phyloP scores from a whole-genome alignment of 1,140 invertebrate species.

The Magallana gigas region DNA sequence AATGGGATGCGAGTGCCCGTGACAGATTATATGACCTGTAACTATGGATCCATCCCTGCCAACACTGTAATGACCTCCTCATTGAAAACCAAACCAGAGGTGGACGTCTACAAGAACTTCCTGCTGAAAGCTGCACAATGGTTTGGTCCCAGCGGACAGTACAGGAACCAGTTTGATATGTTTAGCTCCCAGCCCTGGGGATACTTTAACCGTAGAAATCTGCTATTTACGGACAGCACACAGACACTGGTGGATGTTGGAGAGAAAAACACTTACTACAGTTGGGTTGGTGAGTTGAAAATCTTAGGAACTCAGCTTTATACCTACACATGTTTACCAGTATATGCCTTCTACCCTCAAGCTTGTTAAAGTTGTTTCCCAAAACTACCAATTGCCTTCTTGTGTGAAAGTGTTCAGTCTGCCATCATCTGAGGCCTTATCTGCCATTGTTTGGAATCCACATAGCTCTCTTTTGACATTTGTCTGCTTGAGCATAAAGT shows the following conservation, averaged over 20 bases:
- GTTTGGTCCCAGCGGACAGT: constrained; percentile 65
- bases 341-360: too few species aligned
- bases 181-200: constrained; percentile 64
- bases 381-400: too few species aligned
- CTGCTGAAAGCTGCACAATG: constrained; percentile 60
- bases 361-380: too few species aligned
- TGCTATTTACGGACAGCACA: constrained; percentile 78
- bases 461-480: too few species aligned
- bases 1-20: constrained; percentile 83
- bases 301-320: too few species aligned
- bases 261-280: constrained; percentile 71
- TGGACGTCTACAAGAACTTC: constrained; percentile 70
- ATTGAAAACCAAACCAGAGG: constrained; percentile 55
- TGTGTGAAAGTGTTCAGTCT: too few species aligned
- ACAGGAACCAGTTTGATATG: constrained; percentile 61
- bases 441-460: too few species aligned
- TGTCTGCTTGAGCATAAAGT: too few species aligned
- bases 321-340: too few species aligned
- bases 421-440: too few species aligned
- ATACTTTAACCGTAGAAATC: constrained; percentile 64
- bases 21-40: constrained; percentile 75
- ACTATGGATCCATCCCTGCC: constrained; percentile 87
- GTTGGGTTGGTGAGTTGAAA: constrained; percentile 75
- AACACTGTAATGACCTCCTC: constrained; percentile 85
- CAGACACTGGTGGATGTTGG: constrained; percentile 72